phyloP scores from a whole-genome alignment of 2,888 invertebrate genomes.

The Geotrupes spiniger region DNA sequence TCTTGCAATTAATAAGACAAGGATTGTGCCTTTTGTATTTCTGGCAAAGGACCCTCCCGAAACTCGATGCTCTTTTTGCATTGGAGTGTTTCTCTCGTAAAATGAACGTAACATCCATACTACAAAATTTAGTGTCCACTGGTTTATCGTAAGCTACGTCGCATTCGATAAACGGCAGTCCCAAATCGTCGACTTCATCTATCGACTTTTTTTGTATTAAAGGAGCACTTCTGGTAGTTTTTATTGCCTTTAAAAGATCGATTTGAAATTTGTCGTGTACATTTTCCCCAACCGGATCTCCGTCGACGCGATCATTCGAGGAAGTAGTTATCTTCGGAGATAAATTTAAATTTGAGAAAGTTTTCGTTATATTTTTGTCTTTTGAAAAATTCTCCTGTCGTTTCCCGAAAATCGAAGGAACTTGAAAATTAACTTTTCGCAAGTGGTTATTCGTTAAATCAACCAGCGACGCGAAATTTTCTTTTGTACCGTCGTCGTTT shows the following conservation, averaged over 20 bases:
- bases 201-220: constrained; percentile 21
- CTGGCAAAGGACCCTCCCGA: constrained; percentile 50
- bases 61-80: constrained; percentile 45
- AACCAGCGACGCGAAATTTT: constrained; percentile 25
- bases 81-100: constrained; percentile 15
- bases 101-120: constrained; percentile 34
- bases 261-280: constrained; percentile 37
- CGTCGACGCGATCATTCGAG: too few relatives aligned
- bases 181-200: constrained; percentile 36
- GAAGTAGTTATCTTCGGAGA: too few relatives aligned
- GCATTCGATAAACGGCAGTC: constrained; percentile 46
- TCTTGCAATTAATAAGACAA: constrained; percentile 10
- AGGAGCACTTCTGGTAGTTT: constrained; percentile 33
- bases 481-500: constrained; percentile 8
- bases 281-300: neutral
- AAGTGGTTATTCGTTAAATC: constrained; percentile 31
- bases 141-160: constrained; percentile 30
- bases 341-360: constrained; percentile 15
- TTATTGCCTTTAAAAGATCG: constrained; percentile 50
- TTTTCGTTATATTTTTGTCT: constrained; percentile 9
- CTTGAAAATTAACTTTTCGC: constrained; percentile 9
- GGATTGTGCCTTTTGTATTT: constrained; percentile 27
- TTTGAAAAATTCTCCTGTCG: constrained; percentile 4
- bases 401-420: neutral
- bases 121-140: constrained; percentile 32